Percentiles rank a stretch among this genome's conserved stretches.
These are phyloP conservation scores for Capreolus pygargus DNA, from an alignment of 2,113 vertebrate genomes.

Conservation along the genomic window DNA sequence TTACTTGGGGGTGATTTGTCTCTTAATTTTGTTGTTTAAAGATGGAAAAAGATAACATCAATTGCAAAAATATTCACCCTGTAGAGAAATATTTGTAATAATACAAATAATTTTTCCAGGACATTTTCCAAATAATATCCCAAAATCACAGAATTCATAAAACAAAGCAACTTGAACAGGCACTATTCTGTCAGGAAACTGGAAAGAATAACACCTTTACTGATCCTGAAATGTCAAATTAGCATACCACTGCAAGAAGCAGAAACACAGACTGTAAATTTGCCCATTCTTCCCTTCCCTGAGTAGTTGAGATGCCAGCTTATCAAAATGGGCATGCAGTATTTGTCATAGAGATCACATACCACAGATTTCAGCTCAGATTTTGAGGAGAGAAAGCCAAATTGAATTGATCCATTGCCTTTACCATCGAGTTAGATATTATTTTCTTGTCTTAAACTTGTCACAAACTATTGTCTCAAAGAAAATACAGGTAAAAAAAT, in stretches of 20 bases:
- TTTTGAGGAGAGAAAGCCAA: background rate
- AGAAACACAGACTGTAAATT: background rate
- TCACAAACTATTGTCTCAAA: background rate
- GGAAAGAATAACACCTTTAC: background rate
- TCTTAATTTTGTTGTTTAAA: background rate
- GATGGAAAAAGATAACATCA: background rate
- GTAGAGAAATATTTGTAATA: background rate
- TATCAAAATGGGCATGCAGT: background rate
- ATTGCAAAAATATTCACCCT: background rate
- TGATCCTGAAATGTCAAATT: background rate
- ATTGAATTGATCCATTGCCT: background rate
- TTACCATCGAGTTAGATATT: background rate
- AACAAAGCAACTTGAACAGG: constrained; percentile 8
- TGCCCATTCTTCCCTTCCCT: background rate
- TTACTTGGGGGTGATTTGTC: background rate
- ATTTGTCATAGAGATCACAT: too few relatives aligned
- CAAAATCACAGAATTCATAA: background rate
- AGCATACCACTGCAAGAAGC: background rate
- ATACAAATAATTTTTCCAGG: background rate
- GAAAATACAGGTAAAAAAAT: background rate
- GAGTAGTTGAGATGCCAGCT: background rate
- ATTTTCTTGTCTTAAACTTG: background rate
- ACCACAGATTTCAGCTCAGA: background rate
- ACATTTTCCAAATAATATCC: constrained; percentile 28
- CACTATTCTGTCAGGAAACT: background rate